Conservation (phyloP, 2,888 invertebrate species). For the Watsonalla cultraria region DNA sequence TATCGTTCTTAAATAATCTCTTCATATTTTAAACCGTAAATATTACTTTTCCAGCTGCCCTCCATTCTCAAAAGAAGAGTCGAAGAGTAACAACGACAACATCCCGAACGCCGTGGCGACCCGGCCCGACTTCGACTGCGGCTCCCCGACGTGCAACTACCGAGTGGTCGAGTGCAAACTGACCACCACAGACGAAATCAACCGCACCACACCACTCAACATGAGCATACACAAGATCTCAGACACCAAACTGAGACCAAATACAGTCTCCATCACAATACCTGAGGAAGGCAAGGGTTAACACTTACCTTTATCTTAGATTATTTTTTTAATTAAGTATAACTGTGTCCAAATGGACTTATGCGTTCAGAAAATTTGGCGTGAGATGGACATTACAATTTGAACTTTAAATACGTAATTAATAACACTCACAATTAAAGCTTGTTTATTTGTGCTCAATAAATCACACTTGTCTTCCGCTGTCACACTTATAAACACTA, state of each 20-base stretch:
- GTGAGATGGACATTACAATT: conserved; percentile 16
- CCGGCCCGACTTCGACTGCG: conserved; percentile 65
- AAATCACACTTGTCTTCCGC: conserved; percentile 64
- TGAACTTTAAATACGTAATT: conserved; percentile 1
- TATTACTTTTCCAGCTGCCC: conserved; percentile 49
- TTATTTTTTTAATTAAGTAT: conserved; percentile 31
- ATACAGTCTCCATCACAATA: conserved; percentile 79
- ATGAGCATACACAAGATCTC: conserved; percentile 37
- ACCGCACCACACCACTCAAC: conserved; percentile 35
- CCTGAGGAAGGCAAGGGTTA: conserved; percentile 78
- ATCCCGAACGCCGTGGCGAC: conserved; percentile 61
- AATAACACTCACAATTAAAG: conserved; percentile 8
- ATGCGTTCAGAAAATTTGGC: conserved; percentile 23
- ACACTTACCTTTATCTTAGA: conserved; percentile 27
- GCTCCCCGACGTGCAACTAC: conserved; percentile 65
- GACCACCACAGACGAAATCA: conserved; percentile 65
- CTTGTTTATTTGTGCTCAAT: conserved; percentile 41
- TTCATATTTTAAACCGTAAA: conserved; percentile 8
- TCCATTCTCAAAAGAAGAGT: conserved; percentile 59
- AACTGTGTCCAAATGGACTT: conserved; percentile 33
- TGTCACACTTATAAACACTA: conserved; percentile 31
- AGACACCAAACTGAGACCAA: conserved; percentile 48
- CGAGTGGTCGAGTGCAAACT: conserved; percentile 71
- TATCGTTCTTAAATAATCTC: neutral
- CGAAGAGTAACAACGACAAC: conserved; percentile 49